Evolutionary conservation across 2,797 vertebrate species (phyloP).

Genomic region (Nyctibius grandis): DNA sequence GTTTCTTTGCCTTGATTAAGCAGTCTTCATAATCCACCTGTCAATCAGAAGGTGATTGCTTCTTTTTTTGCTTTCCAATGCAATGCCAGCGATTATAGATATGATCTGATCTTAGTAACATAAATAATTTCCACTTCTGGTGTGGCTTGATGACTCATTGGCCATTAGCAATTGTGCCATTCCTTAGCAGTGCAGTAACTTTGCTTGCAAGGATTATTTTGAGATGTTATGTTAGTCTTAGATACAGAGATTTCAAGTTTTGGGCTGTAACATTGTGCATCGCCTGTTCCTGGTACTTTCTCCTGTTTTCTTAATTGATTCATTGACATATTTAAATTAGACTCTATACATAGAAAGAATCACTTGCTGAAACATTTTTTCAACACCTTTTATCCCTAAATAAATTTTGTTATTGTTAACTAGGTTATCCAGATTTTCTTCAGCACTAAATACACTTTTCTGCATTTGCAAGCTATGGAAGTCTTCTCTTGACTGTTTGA

Average conservation of each 20-base stretch:
- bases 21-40: not conserved
- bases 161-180: not conserved
- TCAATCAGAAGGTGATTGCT: not conserved
- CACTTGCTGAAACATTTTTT: not conserved
- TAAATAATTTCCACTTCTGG: not conserved
- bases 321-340: not conserved
- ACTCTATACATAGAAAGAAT: not conserved
- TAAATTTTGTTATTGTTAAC: not conserved
- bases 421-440: not conserved
- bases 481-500: not conserved
- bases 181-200: not conserved
- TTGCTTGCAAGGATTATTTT: not conserved
- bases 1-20: not conserved
- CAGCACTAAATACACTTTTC: not conserved
- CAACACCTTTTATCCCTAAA: not conserved
- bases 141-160: not conserved
- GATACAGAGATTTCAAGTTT: not conserved
- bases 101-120: not conserved
- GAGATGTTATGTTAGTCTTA: not conserved
- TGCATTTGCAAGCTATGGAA: not conserved
- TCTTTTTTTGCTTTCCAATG: not conserved
- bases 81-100: not conserved
- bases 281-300: not conserved
- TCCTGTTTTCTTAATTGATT: not conserved
- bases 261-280: fast-evolving